A percentile compares a stretch with the other conserved stretches of the same genome.
Conservation (phyloP, 2,797 vertebrate species). For the Acanthurus lineatus region DNA sequence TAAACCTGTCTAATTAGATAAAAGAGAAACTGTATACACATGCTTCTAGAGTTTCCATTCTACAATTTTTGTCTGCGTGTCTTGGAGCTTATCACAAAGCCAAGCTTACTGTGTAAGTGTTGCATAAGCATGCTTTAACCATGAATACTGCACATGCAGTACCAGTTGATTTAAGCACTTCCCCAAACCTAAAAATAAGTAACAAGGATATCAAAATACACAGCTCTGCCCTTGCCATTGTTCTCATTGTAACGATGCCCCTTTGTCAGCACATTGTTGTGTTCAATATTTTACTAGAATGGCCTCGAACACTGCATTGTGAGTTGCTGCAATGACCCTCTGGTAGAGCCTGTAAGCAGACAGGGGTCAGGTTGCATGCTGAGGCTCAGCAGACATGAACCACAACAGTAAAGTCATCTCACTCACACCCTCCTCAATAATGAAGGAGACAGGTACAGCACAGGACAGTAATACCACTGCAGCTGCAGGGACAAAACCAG, state of each 20-base stretch:
- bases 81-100: conserved; percentile 27
- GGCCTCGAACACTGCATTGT: conserved; percentile 63
- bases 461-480: conserved; percentile 37
- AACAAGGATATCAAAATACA: conserved; percentile 32
- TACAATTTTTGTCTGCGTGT: conserved; percentile 12
- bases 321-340: conserved; percentile 47
- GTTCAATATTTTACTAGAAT: conserved; percentile 60
- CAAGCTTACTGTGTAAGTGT: conserved; percentile 24
- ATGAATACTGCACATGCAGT: conserved; percentile 37
- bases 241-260: conserved; percentile 28
- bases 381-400: conserved; percentile 61
- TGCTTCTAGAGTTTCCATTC: conserved; percentile 14
- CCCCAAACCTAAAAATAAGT: conserved; percentile 52
- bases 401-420: conserved; percentile 52
- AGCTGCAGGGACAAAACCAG: conserved; percentile 28
- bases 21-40: conserved; percentile 2
- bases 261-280: conserved; percentile 60
- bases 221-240: conserved; percentile 48
- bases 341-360: conserved; percentile 32
- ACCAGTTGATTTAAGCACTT: conserved; percentile 31
- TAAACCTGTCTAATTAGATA: conserved; percentile 42
- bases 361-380: conserved; percentile 65
- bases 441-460: conserved; percentile 55
- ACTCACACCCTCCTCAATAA: conserved; percentile 68
- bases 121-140: conserved; percentile 49